These are phyloP conservation scores for Coryphaenoides rupestris DNA, from an alignment of 2,113 vertebrate species.

Conservation along the genomic window DNA sequence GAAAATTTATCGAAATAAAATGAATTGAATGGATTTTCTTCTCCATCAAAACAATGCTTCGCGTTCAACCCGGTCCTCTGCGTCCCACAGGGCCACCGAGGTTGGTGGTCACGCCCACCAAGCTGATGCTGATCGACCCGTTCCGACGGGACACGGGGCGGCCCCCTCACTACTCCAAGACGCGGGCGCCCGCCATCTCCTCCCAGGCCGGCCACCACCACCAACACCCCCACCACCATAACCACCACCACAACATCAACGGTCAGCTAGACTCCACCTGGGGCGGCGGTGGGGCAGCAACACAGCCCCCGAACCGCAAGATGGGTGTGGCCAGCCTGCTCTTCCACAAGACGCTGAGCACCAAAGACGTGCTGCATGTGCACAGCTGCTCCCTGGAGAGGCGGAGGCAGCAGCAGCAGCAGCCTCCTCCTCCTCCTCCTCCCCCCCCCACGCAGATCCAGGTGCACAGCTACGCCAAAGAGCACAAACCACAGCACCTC, in stretches of 20 bases:
- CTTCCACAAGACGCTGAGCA: constrained; percentile 75
- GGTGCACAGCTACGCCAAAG: constrained; percentile 56
- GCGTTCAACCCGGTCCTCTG: not conserved
- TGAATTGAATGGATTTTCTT: no score
- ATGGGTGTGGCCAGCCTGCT: constrained; percentile 81
- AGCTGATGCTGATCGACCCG: constrained; percentile 61
- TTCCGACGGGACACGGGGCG: constrained; percentile 41
- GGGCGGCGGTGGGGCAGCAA: constrained; percentile 37
- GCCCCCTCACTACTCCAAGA: constrained; percentile 45
- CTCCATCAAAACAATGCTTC: no score
- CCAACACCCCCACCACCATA: no score
- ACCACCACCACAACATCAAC: no score
- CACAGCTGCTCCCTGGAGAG: constrained; percentile 78
- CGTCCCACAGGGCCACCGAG: constrained; percentile 60
- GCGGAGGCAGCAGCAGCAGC: constrained; percentile 45
- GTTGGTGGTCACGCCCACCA: constrained; percentile 65
- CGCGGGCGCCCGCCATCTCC: constrained; percentile 39
- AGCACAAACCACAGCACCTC: constrained; percentile 57
- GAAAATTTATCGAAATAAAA: not conserved
- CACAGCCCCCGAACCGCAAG: constrained; percentile 52
- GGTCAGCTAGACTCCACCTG: constrained; percentile 31
- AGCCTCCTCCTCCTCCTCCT: no score
- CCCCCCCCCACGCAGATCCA: constrained; percentile 53
- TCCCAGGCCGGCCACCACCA: constrained; percentile 41
- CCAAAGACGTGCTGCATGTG: constrained; percentile 79